Conservation (phyloP, 2,797 vertebrate genomes). For the Myotis daubentonii region DNA sequence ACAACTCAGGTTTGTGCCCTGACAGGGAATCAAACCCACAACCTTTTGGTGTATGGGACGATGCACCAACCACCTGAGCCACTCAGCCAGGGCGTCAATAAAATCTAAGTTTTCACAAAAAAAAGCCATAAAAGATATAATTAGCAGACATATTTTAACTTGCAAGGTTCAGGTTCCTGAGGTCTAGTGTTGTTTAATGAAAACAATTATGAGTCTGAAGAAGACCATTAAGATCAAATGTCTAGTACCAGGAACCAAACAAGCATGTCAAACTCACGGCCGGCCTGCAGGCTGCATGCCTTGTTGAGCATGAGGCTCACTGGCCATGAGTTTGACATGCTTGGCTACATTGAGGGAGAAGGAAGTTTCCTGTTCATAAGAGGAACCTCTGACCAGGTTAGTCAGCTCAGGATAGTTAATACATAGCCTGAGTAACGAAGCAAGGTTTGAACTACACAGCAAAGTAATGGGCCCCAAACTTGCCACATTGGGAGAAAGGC, state of each 20-base stretch:
- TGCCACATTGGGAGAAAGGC: neutral
- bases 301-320: too few species aligned
- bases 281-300: too few species aligned
- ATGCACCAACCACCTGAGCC: neutral
- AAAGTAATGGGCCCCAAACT: neutral
- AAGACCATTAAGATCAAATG: neutral
- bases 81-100: neutral
- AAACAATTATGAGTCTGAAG: neutral
- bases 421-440: neutral
- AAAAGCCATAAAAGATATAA: neutral
- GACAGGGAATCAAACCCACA: neutral
- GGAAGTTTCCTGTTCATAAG: neutral
- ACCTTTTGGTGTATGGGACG: neutral
- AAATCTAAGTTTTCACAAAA: slow-evolving; percentile 24
- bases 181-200: neutral
- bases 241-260: neutral
- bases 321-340: too few species aligned
- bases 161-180: neutral
- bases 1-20: neutral
- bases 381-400: neutral
- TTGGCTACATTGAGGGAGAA: neutral
- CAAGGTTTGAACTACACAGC: neutral
- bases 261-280: too few species aligned
- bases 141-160: neutral
- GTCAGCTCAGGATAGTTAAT: neutral